A percentile compares a stretch with the other conserved stretches of the same genome.
Conservation (phyloP, 1,140 invertebrate species). For the Thereuonema tuberculata region DNA sequence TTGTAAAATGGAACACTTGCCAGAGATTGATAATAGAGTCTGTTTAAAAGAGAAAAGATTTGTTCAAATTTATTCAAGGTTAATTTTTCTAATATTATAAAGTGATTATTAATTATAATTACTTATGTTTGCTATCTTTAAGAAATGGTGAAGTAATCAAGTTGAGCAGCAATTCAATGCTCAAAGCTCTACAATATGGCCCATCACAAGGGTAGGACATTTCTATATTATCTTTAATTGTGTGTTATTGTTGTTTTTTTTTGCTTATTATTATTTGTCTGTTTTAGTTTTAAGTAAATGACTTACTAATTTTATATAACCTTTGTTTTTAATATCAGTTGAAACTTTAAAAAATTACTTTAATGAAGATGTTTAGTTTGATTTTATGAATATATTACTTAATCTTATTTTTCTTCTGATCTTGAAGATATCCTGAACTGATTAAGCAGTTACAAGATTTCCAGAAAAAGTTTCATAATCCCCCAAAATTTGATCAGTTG, state of each 20-base stretch:
- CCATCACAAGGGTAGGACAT: slow-evolving; percentile 50
- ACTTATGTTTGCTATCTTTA: neutral
- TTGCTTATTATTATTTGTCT: neutral
- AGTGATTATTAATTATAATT: no score
- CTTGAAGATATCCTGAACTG: slow-evolving; percentile 41
- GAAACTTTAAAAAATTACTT: no score
- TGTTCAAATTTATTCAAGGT: no score
- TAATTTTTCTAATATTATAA: no score
- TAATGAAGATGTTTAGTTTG: no score
- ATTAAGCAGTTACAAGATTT: slow-evolving; percentile 46
- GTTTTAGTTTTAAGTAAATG: slow-evolving; percentile 17
- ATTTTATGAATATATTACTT: no score
- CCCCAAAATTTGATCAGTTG: slow-evolving; percentile 43
- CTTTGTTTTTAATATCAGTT: no score
- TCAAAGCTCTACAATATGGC: slow-evolving; percentile 52
- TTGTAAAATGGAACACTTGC: no score
- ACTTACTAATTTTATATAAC: no score
- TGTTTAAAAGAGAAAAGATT: no score
- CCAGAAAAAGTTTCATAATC: slow-evolving; percentile 47
- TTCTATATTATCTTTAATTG: neutral
- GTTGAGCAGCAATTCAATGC: slow-evolving; percentile 43
- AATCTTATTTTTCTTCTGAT: no score
- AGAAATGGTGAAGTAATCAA: slow-evolving; percentile 40
- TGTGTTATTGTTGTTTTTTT: neutral
- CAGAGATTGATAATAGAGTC: no score